A percentile compares a stretch with the other conserved stretches of the same genome.
Conservation (phyloP, 2,113 vertebrate genomes). For the Oenanthe oenanthe region DNA sequence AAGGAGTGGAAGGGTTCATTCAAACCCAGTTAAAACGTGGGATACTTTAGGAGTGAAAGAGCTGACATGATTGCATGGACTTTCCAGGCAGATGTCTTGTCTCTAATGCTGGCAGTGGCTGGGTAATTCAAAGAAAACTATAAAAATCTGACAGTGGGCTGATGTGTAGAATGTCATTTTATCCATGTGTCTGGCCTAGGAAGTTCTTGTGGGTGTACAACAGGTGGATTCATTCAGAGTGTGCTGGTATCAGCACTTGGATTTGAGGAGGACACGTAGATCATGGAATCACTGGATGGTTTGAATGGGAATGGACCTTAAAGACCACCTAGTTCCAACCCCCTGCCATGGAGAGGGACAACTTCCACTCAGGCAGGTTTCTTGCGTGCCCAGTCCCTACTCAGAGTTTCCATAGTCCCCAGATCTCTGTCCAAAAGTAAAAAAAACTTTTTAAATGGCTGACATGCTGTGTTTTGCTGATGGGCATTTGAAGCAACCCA, state of each 20-base stretch:
- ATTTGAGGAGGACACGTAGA: not conserved
- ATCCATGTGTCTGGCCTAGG: not conserved
- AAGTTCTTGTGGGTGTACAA: not conserved
- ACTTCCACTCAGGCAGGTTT: not conserved
- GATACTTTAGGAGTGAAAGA: not conserved
- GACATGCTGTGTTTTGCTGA: not conserved
- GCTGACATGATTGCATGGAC: not conserved
- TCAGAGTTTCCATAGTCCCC: not conserved
- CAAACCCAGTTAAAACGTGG: not conserved
- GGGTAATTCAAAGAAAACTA: not conserved
- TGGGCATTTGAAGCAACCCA: not conserved
- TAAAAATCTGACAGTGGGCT: not conserved
- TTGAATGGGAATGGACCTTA: not conserved
- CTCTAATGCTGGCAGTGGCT: not conserved
- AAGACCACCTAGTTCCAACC: not conserved
- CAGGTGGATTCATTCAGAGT: not conserved
- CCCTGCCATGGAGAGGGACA: not conserved
- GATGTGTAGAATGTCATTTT: rapidly evolving
- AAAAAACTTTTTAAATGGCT: not conserved
- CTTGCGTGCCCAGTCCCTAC: not conserved
- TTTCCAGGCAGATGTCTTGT: not conserved
- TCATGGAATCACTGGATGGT: not conserved
- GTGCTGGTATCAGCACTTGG: not conserved
- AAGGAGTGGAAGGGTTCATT: not conserved
- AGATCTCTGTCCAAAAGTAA: not conserved